A percentile compares a stretch with the other conserved stretches of the same genome.
Evolutionary conservation across 2,888 invertebrate genomes (phyloP).

Genomic region (Sesamia inferens): DNA sequence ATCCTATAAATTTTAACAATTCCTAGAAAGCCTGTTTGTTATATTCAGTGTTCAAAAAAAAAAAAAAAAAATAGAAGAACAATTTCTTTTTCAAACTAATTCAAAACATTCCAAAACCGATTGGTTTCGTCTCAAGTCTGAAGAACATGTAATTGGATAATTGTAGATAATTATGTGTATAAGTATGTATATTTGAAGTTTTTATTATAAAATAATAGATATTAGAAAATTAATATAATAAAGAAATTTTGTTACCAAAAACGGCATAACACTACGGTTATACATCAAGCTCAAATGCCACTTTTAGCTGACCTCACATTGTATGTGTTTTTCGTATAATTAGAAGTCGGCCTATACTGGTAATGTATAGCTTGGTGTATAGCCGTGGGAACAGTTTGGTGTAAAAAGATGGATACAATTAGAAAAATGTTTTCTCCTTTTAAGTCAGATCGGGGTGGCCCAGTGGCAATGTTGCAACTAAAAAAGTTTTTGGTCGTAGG

Average conservation of each 20-base stretch:
- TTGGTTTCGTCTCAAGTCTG: slow-evolving; percentile 54
- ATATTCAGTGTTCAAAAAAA: slow-evolving; percentile 32
- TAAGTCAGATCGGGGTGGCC: background rate
- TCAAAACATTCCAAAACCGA: slow-evolving; percentile 54
- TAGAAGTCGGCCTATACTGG: too few species aligned
- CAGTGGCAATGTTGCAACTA: background rate
- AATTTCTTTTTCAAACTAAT: slow-evolving; percentile 14
- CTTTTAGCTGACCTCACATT: too few species aligned
- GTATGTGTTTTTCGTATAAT: too few species aligned
- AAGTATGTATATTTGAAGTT: slow-evolving; percentile 51
- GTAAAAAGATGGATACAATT: background rate
- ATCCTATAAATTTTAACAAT: too few species aligned
- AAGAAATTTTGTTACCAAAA: slow-evolving; percentile 38
- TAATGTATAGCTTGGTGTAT: too few species aligned
- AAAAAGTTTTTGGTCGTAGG: background rate
- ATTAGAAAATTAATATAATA: slow-evolving; percentile 34
- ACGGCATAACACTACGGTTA: slow-evolving; percentile 46
- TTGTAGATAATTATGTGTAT: slow-evolving; percentile 58
- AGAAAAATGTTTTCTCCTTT: background rate
- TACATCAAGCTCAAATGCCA: too few species aligned
- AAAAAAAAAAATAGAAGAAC: background rate
- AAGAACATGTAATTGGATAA: slow-evolving; percentile 31
- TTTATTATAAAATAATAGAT: slow-evolving; percentile 41
- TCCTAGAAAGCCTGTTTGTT: slow-evolving; percentile 25
- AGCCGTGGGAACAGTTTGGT: slow-evolving; percentile 6